Evolutionary conservation across 2,888 invertebrate genomes (phyloP), one percentile per base, ranked within the genome.

Genomic region (Spilosoma lubricipeda): DNA sequence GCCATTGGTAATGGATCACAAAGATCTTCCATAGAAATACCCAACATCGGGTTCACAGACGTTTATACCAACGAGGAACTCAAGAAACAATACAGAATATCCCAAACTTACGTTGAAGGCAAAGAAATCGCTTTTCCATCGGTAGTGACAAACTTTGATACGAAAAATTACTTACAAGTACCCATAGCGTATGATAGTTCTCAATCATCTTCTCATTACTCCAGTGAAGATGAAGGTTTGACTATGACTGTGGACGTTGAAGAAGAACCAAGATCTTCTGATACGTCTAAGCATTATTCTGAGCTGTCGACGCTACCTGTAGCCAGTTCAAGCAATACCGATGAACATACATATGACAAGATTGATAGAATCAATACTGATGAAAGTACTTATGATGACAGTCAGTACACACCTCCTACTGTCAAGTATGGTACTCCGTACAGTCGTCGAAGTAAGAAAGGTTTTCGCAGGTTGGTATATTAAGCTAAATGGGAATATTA

Each of bases 101-200:
- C 94, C 0, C 95, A 95, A 85, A 93, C 93, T 0, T 94, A 94
- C 64, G 94, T 95, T 0, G 95, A 95, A 90, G 95, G 95, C 0
- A 94, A 92, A 77, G 95, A 95, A 85, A 94, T 95, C 2, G 81
- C 89, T 0, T 95, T 95, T 33, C 91, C 93, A 2, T 85, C 85
- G 2, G 80, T 83, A 4, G 84, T 85, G 0, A 88, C 88, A 0
- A 91, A 91, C 69, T 72, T 86, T 23, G 91, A 92, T 13, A 84
- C 85, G 0, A 88, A 86, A n/a, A 86, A 86, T 71, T 72, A 68
- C 67, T 64, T 85, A 2, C 67, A 68, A 71, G 80, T 85, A 5
- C 85, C 85, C 2, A 66, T 65, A 4, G 71, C 75, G 23, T 89
- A 91, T 65, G 89, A 87, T 0, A 70, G 85, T 23, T 84, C 85